These are phyloP conservation scores for Acanthosepion lycidas DNA, from an alignment of 2,888 invertebrate genomes.

Conservation along the genomic window DNA sequence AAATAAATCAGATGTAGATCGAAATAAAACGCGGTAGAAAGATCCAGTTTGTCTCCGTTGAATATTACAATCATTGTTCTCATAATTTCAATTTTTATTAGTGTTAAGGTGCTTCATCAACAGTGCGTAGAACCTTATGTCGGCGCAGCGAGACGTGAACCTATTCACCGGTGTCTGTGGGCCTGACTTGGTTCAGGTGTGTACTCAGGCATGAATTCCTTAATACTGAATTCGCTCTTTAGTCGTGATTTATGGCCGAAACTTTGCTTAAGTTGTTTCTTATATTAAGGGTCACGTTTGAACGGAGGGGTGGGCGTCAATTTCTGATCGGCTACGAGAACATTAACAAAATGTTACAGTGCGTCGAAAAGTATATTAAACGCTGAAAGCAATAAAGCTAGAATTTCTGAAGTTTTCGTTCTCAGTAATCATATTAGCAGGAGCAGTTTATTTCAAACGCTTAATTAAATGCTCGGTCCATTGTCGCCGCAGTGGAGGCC, in stretches of 20 bases:
- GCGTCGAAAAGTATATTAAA: neutral
- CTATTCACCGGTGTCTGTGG: neutral
- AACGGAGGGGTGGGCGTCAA: neutral
- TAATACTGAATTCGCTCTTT: neutral
- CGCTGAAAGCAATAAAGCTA: neutral
- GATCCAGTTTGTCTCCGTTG: neutral
- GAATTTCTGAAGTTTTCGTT: neutral
- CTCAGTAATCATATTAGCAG: neutral
- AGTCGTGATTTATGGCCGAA: neutral
- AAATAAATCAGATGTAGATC: neutral
- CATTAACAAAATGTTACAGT: neutral
- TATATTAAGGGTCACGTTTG: constrained; percentile 12
- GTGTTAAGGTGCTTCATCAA: neutral
- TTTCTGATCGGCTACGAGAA: neutral
- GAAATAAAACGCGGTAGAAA: fast-evolving
- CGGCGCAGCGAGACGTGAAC: neutral
- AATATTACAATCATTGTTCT: neutral
- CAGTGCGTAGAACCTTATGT: neutral
- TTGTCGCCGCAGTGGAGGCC: neutral
- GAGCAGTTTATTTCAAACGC: neutral
- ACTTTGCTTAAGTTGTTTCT: neutral
- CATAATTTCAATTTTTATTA: neutral
- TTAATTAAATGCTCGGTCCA: neutral
- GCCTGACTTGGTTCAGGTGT: neutral
- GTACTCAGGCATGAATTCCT: neutral